Conservation (phyloP, 37 sponge, comb jelly and placozoan species). For the Hexactinellida sp. region DNA sequence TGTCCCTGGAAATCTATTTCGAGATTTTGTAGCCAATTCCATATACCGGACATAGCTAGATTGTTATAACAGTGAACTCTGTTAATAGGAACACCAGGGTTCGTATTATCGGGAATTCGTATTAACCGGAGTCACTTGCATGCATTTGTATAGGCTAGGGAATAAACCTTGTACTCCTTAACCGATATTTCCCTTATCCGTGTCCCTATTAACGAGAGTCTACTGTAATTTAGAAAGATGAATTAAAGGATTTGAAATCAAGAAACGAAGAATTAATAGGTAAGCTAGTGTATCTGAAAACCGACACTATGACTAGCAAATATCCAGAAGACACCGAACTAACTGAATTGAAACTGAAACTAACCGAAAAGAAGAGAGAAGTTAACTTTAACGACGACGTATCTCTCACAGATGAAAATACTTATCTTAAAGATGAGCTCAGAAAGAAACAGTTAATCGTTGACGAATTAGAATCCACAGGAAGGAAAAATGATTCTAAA, state of each 20-base stretch:
- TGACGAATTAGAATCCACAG: not conserved
- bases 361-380: not conserved
- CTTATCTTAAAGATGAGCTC: not conserved
- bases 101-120: too few species aligned
- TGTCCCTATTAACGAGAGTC: too few species aligned
- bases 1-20: conserved; percentile 86
- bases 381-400: not conserved
- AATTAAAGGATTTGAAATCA: not conserved
- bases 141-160: too few species aligned
- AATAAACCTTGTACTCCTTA: too few species aligned
- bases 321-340: not conserved
- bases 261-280: not conserved
- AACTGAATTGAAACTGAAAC: not conserved
- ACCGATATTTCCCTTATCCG: too few species aligned
- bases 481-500: too few species aligned
- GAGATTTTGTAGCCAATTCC: not conserved
- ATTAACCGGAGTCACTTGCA: too few species aligned
- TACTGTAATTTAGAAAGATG: conserved; percentile 15
- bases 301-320: not conserved
- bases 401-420: not conserved
- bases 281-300: not conserved
- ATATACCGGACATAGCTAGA: not conserved
- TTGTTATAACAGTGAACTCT: too few species aligned
- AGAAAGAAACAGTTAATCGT: not conserved
- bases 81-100: too few species aligned